Conservation (phyloP, 1,140 invertebrate genomes). For the Bicyclus anynana region DNA sequence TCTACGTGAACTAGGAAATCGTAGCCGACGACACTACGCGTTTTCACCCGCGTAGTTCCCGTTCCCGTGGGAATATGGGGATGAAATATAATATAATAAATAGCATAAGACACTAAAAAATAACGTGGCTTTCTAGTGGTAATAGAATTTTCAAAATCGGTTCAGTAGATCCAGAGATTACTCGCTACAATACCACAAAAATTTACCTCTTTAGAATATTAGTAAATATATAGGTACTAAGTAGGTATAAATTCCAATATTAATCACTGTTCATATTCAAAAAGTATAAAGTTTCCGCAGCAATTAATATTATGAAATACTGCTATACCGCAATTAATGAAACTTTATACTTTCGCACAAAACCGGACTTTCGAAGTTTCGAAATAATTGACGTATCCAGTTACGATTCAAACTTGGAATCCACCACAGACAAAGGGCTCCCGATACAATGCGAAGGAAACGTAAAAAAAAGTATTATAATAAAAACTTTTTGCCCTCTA, state of each 20-base stretch:
- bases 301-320: slow-evolving; percentile 34
- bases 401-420: slow-evolving; percentile 23
- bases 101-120: too few species aligned
- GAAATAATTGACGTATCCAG: slow-evolving; percentile 40
- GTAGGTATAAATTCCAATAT: background rate
- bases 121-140: too few species aligned
- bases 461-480: background rate
- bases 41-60: too few species aligned
- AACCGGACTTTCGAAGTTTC: slow-evolving; percentile 17
- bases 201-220: too few species aligned
- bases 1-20: too few species aligned
- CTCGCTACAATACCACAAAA: too few species aligned
- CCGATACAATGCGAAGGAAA: slow-evolving; percentile 9
- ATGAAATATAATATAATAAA: too few species aligned
- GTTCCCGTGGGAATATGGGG: too few species aligned
- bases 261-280: background rate
- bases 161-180: too few species aligned
- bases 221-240: too few species aligned
- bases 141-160: too few species aligned
- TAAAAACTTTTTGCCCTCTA: slow-evolving; percentile 6
- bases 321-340: slow-evolving; percentile 27
- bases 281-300: slow-evolving; percentile 37
- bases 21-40: too few species aligned
- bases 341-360: slow-evolving; percentile 30
- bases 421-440: slow-evolving; percentile 11